Conservation (phyloP, 2,797 vertebrate genomes). For the Melanotaenia maccullochi region DNA sequence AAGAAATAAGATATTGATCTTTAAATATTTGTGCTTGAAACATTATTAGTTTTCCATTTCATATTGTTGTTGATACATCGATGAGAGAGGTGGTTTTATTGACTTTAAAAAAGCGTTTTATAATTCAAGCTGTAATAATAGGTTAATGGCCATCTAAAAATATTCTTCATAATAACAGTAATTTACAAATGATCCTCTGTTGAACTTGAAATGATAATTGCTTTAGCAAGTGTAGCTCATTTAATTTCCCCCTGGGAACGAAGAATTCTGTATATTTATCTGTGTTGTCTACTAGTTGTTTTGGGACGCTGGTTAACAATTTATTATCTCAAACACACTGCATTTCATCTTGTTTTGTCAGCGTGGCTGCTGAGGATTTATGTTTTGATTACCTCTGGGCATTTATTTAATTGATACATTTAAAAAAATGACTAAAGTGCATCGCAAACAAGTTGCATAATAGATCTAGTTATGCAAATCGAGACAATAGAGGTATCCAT, state of each 20-base stretch:
- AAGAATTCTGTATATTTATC: neutral
- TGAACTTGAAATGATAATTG: neutral
- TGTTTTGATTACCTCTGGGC: neutral
- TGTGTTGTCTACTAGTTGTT: neutral
- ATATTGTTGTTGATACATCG: neutral
- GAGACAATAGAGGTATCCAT: neutral
- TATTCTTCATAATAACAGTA: conserved; percentile 2
- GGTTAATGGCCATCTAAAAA: neutral
- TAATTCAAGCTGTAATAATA: neutral
- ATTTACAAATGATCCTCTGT: neutral
- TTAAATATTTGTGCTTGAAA: too few relatives aligned
- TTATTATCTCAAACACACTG: neutral
- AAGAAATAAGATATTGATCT: neutral
- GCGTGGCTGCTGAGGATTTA: neutral
- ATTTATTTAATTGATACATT: neutral
- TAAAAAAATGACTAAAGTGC: neutral
- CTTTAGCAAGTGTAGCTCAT: neutral
- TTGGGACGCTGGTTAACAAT: neutral
- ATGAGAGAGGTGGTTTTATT: neutral
- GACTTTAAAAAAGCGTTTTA: neutral
- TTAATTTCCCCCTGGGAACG: neutral
- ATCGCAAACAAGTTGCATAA: neutral
- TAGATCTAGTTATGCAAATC: neutral
- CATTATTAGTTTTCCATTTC: neutral
- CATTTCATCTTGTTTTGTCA: neutral